phyloP scores from a whole-genome alignment of 2,113 vertebrate genomes.

The Parus major region DNA sequence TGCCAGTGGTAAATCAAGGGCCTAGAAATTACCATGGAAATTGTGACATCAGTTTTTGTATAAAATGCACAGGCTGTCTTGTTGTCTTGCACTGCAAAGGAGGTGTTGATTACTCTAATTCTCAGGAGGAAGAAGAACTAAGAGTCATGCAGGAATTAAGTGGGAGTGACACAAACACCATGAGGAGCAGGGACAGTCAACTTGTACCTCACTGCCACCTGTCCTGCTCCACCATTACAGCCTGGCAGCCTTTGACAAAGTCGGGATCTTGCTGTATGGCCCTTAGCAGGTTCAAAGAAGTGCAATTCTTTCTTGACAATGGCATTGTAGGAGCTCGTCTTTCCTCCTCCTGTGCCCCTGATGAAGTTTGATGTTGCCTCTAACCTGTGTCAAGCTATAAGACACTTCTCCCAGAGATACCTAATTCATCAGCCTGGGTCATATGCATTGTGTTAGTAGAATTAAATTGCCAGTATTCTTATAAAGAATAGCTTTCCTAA shows the following conservation, averaged over 20 bases:
- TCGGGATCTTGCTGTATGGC: not conserved
- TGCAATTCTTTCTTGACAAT: not conserved
- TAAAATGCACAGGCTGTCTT: not conserved
- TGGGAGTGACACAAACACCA: not conserved
- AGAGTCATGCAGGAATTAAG: not conserved
- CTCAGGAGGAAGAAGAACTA: not conserved
- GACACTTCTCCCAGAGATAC: not conserved
- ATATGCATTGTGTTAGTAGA: not conserved
- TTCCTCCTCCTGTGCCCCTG: not conserved
- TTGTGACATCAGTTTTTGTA: not conserved
- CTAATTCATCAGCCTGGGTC: not conserved
- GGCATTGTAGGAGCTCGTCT: not conserved
- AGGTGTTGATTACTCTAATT: not conserved
- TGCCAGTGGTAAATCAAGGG: not conserved
- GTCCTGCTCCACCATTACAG: not conserved
- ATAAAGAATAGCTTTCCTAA: not conserved
- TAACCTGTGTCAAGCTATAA: not conserved
- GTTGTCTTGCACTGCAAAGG: not conserved
- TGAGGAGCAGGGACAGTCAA: not conserved
- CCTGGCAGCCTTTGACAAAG: not conserved
- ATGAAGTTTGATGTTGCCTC: constrained; percentile 8
- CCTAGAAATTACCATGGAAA: not conserved
- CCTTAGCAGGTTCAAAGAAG: not conserved
- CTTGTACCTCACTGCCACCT: too few species aligned
- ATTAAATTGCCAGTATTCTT: not conserved